Evolutionary conservation across 2,888 invertebrate genomes (phyloP), one percentile per base, ranked within the genome.

Genomic region (Chaetogeoica ovagalla): DNA sequence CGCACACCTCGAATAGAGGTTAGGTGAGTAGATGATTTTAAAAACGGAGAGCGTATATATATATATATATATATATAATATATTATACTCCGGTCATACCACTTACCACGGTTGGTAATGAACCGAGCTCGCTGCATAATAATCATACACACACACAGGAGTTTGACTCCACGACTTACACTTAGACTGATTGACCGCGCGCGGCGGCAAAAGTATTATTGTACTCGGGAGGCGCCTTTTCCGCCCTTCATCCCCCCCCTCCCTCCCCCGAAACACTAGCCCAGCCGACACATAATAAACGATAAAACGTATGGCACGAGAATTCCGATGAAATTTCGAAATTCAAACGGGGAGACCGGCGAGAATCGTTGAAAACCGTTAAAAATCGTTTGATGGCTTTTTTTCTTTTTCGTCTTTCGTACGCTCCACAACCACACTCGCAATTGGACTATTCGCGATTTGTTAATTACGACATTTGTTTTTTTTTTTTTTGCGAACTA

Each of bases 81-180:
- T 48, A 48, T 13, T 48, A 13, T 13, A 13, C 11, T 15, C 2
- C 48, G 11, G 48, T 48, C 43, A 9, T 3, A 17, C 66, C 75
- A 75, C 69, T 70, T 63, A 63, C 39, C 70, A 55, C 43, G 43
- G 43, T 9, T 9, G 43, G 71, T 79, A 79, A 79, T 79, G 71
- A 79, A 52, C 57, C 39, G 17, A 63, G 65, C 79, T 79, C 79
- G 8, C 79, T 79, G 79, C 71, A 79, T 71, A 79, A 79, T 71
- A 79, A 71, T 19, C 3, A 55, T 55, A 55, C 8, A 55, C 9
- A 3, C 48, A 48, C 48, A 13, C 48, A 48, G 11, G 48, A 43
- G 43, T 43, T 11, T 13, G 48, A n/a, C n/a, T n/a, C 48, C 48
- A 13, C 48, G 48, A 48, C 48, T 43, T 39, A 52, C 52, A 69